Base-by-base conservation (phyloP, 2,888 invertebrate genomes). In the Tachina grossa region DNA sequence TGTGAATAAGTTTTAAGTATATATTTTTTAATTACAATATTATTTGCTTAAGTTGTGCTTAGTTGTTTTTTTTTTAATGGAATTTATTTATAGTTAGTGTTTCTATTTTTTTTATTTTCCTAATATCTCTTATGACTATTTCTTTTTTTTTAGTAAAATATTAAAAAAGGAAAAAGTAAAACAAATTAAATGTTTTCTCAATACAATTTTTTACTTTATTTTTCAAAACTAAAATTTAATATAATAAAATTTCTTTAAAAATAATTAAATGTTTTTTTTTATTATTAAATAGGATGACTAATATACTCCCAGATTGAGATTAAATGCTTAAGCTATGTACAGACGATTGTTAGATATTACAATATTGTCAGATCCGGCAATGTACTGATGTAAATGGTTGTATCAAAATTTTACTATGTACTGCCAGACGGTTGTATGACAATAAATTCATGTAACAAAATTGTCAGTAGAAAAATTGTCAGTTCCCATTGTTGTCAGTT, bases 1-100 rank as follows among this genome's bases (percentile, higher is more conserved):
- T 85, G 85, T 85, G 85, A 85, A 78, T 85, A 85, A 69, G 81
- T 74, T 82, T 80, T 83, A 76, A 86, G 83, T 66, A 76, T 31
- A 39, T 66, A 55, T 66, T 19, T 75, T 76, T 74, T 53, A 63
- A 66, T 71, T 53, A 49, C 49, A 39, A 16, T 57, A 63, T 79
- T 78, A 14, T 39, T 39, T 9, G 9, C n/a, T 39, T 59, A 78
- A 61, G 6, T 75, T 68, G 49, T 19, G 59, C 19, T 53, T 66
- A 53, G 39, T 2, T 71, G 47, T 69, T 31, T n/a, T 59, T n/a
- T 59, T 6, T 31, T 6, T 31, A 6, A 49, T 61, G 19, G 43
- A 65, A 19, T 65, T 47, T 47, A 31, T 53, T 61, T 74, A 43
- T 61, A 65, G 47, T 43, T 59, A 43, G 10, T 31, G 39, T 76